phyloP scores from a whole-genome alignment of 1,140 invertebrate species.

The Parasteatoda tepidariorum region DNA sequence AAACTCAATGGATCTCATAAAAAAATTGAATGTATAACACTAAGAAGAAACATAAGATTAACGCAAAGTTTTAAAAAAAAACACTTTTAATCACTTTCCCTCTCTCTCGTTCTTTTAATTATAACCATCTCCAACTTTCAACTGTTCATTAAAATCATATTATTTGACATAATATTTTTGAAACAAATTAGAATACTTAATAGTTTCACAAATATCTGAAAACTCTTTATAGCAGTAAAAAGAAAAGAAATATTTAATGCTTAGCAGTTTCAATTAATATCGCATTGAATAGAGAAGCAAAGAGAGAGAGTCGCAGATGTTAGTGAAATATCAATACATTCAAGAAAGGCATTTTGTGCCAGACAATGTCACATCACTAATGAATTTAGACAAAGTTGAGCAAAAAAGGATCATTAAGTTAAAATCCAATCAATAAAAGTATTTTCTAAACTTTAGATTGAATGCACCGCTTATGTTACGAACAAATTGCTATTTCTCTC shows the following conservation, averaged over 20 bases:
- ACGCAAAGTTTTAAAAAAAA: no score
- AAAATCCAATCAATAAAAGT: conserved; percentile 42
- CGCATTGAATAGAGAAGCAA: neutral
- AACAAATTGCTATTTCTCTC: conserved; percentile 13
- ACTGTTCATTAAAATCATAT: no score
- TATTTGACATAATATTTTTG: no score
- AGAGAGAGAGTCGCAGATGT: conserved; percentile 20
- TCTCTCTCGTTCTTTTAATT: no score
- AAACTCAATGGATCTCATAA: no score
- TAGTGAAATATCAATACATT: conserved; percentile 33
- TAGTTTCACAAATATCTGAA: neutral
- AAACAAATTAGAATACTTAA: no score
- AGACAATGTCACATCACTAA: conserved; percentile 45
- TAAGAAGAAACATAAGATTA: no score
- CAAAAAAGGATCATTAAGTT: conserved; percentile 52
- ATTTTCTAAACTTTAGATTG: neutral
- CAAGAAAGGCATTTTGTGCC: conserved; percentile 16
- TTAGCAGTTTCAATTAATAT: conserved; percentile 5
- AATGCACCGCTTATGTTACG: conserved; percentile 10
- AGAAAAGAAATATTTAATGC: neutral
- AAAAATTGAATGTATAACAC: no score
- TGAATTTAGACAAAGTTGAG: conserved; percentile 25
- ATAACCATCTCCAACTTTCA: no score
- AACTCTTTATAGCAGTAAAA: neutral
- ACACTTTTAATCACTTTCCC: no score